Percentiles rank a stretch among this genome's conserved stretches.
These are phyloP conservation scores for Andricus grossulariae DNA, from an alignment of 1,140 invertebrate species.

Conservation along the genomic window DNA sequence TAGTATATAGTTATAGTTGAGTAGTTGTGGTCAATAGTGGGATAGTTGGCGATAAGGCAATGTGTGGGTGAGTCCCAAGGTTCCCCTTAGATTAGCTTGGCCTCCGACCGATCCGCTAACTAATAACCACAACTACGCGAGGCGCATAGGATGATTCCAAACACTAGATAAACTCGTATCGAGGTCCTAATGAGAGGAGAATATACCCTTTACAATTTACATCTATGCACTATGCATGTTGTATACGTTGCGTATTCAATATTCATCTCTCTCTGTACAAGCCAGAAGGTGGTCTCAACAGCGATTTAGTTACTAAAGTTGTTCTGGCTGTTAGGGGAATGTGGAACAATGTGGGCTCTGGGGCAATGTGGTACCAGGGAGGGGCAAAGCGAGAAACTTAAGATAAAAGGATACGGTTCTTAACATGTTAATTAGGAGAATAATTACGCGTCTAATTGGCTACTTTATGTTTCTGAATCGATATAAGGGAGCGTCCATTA, in stretches of 20 bases:
- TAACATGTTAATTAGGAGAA: not conserved
- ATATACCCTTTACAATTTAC: too few species aligned
- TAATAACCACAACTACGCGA: slow-evolving; percentile 42
- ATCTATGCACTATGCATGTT: too few species aligned
- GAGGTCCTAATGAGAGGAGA: too few species aligned
- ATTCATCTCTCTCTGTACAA: too few species aligned
- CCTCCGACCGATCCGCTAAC: slow-evolving; percentile 44
- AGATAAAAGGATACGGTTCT: too few species aligned
- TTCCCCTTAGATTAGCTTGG: slow-evolving; percentile 54
- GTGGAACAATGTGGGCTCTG: not conserved
- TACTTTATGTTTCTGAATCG: not conserved
- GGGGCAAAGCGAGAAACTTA: not conserved
- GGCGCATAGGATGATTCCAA: not conserved
- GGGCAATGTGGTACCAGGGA: not conserved
- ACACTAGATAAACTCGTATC: not conserved
- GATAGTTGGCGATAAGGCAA: slow-evolving; percentile 35
- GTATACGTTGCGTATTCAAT: too few species aligned
- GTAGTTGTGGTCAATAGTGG: not conserved
- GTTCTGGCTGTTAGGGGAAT: too few species aligned
- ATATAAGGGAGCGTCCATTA: too few species aligned
- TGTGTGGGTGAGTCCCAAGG: slow-evolving; percentile 56
- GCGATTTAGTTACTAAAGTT: too few species aligned
- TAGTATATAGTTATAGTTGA: not conserved
- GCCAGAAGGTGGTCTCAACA: too few species aligned
- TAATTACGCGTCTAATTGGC: not conserved